These are phyloP conservation scores for Podiceps cristatus DNA, from an alignment of 2,113 vertebrate genomes.

Conservation along the genomic window DNA sequence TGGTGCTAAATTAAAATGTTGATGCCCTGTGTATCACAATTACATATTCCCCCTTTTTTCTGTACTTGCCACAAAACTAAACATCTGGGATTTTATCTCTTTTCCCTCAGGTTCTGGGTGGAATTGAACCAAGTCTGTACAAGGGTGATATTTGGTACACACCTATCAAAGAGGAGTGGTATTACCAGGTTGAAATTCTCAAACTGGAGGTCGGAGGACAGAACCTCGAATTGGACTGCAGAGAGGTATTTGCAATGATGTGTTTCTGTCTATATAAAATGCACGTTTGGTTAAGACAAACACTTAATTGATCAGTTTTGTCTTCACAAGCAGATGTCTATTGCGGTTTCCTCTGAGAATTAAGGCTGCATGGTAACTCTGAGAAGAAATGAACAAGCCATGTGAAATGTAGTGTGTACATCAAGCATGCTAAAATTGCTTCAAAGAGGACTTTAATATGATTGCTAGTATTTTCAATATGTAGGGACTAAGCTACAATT, in stretches of 20 bases:
- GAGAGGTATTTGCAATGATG: slow-evolving; percentile 81
- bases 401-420: not conserved
- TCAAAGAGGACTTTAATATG: not conserved
- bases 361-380: not conserved
- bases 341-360: not conserved
- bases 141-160: slow-evolving; percentile 94
- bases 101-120: slow-evolving; percentile 87
- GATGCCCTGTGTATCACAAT: not conserved
- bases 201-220: slow-evolving; percentile 92
- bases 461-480: not conserved
- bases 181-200: slow-evolving; percentile 96
- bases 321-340: not conserved
- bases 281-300: not conserved
- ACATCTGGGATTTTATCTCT: not conserved
- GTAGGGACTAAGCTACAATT: not conserved
- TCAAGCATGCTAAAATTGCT: not conserved
- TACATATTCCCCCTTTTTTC: not conserved
- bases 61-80: not conserved
- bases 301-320: not conserved
- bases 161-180: slow-evolving; percentile 92
- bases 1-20: not conserved
- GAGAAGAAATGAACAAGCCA: not conserved
- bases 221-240: slow-evolving; percentile 92
- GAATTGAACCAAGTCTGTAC: slow-evolving; percentile 88
- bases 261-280: not conserved